Percentiles rank a stretch among this genome's conserved stretches.
These are phyloP conservation scores for Speoplatyrhinus poulsoni DNA, from an alignment of 2,113 vertebrate genomes.

Conservation along the genomic window DNA sequence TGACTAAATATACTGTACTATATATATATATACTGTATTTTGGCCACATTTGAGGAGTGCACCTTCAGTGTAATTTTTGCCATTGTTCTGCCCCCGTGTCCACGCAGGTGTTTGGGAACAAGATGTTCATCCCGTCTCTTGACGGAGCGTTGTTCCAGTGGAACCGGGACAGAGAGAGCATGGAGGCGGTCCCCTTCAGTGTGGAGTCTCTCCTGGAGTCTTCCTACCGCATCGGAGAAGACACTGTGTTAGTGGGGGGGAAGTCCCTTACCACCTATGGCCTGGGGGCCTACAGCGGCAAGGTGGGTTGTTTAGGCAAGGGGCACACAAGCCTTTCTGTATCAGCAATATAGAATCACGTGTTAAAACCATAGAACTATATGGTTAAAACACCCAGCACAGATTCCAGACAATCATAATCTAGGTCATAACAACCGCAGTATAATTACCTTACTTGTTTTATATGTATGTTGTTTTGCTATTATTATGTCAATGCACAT, in stretches of 20 bases:
- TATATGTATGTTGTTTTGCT: too few species aligned
- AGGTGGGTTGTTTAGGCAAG: conserved; percentile 72
- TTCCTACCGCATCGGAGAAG: conserved; percentile 93
- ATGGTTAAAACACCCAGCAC: too few species aligned
- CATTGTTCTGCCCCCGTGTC: not conserved
- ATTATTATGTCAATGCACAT: too few species aligned
- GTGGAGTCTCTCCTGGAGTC: conserved; percentile 97
- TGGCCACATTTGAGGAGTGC: not conserved
- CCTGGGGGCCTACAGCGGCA: conserved; percentile 90
- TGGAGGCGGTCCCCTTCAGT: conserved; percentile 97
- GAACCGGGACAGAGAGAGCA: conserved; percentile 93
- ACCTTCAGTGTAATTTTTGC: not conserved
- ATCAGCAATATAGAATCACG: too few species aligned
- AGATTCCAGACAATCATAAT: too few species aligned
- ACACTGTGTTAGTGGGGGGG: conserved; percentile 93
- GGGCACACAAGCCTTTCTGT: too few species aligned
- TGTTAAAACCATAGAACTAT: too few species aligned
- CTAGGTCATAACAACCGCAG: too few species aligned
- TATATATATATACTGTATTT: too few species aligned
- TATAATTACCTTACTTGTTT: too few species aligned
- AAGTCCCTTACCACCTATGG: conserved; percentile 95
- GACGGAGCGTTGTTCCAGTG: conserved; percentile 97
- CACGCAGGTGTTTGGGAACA: conserved; percentile 91
- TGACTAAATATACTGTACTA: too few species aligned
- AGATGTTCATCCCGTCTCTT: conserved; percentile 97